Percentiles rank a stretch among this genome's conserved stretches.
Conservation (phyloP, 2,797 vertebrate species). For the Pteropus rufus region DNA sequence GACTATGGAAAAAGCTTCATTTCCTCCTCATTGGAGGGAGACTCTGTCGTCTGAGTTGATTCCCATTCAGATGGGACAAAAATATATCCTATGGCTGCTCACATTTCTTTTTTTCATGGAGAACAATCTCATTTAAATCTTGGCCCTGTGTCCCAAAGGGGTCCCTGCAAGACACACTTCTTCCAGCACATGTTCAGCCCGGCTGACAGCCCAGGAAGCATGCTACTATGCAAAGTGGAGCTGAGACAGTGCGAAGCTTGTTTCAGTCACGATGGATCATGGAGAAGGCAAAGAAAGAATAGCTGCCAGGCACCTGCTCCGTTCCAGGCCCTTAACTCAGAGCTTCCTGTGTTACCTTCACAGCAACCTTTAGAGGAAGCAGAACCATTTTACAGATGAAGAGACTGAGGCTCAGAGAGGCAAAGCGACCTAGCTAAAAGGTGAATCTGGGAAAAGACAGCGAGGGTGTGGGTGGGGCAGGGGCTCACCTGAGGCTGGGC, state of each 20-base stretch:
- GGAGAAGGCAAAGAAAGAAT: fast-evolving
- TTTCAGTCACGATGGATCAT: background rate
- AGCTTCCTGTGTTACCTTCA: fast-evolving
- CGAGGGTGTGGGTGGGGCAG: fast-evolving
- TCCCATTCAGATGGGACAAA: background rate
- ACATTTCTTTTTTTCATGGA: background rate
- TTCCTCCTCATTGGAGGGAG: background rate
- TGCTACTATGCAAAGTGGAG: background rate
- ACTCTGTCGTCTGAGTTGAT: background rate
- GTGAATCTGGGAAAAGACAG: background rate
- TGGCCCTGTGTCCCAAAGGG: constrained; percentile 32
- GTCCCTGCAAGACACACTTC: background rate
- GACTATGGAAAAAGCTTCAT: background rate
- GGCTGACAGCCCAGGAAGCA: background rate
- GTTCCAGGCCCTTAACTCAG: background rate
- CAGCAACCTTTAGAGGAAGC: background rate
- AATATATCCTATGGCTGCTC: background rate
- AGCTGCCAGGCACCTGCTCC: background rate
- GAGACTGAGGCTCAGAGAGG: background rate
- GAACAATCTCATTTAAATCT: background rate
- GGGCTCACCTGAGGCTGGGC: background rate
- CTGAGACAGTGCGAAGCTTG: background rate
- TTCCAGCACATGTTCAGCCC: background rate
- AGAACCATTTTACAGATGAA: background rate
- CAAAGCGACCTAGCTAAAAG: background rate